Base-by-base conservation (phyloP, 2,113 vertebrate genomes). In the Entelurus aequoreus region DNA sequence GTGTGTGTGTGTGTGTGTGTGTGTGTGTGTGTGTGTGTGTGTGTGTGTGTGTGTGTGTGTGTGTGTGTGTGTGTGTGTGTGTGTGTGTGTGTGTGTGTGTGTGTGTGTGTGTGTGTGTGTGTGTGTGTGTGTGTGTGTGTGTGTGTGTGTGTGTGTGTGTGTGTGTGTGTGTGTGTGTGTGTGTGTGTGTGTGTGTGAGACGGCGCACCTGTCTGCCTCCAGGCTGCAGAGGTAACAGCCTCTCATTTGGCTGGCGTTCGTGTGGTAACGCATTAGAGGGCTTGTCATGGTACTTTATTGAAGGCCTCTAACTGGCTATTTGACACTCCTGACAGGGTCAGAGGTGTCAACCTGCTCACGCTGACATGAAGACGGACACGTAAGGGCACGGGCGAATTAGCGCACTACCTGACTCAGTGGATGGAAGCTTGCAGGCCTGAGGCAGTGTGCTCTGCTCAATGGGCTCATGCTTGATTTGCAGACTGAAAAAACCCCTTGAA, bases 141-240 rank as follows among this genome's bases (percentile, higher is more conserved):
- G n/a, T n/a, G n/a, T n/a, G n/a, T n/a, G n/a, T n/a, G n/a, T n/a
- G n/a, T n/a, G n/a, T n/a, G n/a, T n/a, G n/a, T n/a, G n/a, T n/a
- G n/a, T n/a, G n/a, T n/a, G n/a, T n/a, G n/a, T n/a, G n/a, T n/a
- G n/a, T n/a, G n/a, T n/a, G n/a, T n/a, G n/a, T n/a, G n/a, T n/a
- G n/a, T n/a, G n/a, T n/a, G n/a, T n/a, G n/a, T n/a, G n/a, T n/a
- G n/a, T n/a, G n/a, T n/a, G n/a, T n/a, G n/a, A n/a, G n/a, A n/a
- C n/a, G 74, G 90, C 85, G 85, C 93, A 94, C 92, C 93, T 94
- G 93, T 94, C 91, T 92, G 90, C 91, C 93, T 91, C 57, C 79
- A 87, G 93, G 93, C 92, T 78, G 89, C 78, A 87, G 81, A 84
- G 54, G 78, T 83, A 76, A 66, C 72, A 68, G 80, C 86, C 88